Conservation (phyloP, 1,140 invertebrate genomes). For the Colletes gigas region DNA sequence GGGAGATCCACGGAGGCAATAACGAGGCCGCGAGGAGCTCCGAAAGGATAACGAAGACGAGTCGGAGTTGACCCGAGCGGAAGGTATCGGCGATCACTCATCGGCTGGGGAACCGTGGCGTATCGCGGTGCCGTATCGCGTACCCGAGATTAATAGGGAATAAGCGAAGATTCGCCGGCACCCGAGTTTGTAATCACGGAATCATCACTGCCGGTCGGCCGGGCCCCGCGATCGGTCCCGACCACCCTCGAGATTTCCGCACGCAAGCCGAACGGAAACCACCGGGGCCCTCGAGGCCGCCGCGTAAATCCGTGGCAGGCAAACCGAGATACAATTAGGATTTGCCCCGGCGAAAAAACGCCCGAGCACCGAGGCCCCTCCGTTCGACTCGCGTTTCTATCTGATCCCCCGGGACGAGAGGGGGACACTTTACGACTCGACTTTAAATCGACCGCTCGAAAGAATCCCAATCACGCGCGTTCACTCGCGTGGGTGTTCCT, state of each 20-base stretch:
- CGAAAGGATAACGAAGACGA: constrained; percentile 40
- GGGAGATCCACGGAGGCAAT: neutral
- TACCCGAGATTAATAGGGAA: constrained; percentile 65
- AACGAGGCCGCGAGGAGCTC: neutral
- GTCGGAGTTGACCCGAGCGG: constrained; percentile 34
- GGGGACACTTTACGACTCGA: constrained; percentile 32
- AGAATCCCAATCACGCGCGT: constrained; percentile 24
- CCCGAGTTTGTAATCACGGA: constrained; percentile 62
- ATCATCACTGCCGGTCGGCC: constrained; percentile 38
- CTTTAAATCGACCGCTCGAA: constrained; percentile 21
- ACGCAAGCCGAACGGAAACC: constrained; percentile 51
- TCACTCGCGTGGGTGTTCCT: neutral
- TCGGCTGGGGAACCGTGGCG: neutral
- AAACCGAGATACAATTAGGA: constrained; percentile 55
- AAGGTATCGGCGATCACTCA: constrained; percentile 37
- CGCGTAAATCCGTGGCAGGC: constrained; percentile 39
- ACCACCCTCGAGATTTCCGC: constrained; percentile 63
- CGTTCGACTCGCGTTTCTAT: constrained; percentile 23
- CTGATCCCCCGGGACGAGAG: constrained; percentile 23
- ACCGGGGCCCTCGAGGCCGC: constrained; percentile 24
- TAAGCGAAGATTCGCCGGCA: constrained; percentile 58
- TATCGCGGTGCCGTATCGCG: constrained; percentile 51
- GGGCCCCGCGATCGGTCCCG: constrained; percentile 30
- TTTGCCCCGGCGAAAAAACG: constrained; percentile 36
- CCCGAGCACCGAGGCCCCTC: neutral